These are phyloP conservation scores for Paramuricea clavata DNA, from an alignment of 92 coral and sea anemone genomes.

Conservation along the genomic window DNA sequence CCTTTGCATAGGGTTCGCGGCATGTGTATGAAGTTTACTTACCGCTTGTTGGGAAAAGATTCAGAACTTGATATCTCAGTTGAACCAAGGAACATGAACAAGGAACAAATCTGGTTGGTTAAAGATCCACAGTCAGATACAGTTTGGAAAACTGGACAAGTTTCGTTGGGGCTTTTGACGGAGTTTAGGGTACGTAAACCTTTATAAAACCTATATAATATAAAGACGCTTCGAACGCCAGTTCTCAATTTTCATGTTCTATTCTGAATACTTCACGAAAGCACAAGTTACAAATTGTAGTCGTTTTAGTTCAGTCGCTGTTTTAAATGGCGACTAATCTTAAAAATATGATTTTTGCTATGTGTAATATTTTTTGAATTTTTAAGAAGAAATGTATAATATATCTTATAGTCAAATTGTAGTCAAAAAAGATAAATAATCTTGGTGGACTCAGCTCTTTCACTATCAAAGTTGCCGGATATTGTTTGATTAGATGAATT, in stretches of 20 bases:
- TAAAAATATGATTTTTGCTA: too few relatives aligned
- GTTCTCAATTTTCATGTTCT: background rate
- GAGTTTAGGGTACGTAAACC: constrained; percentile 24
- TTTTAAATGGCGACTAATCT: too few relatives aligned
- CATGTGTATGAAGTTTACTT: constrained; percentile 7
- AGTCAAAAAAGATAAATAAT: too few relatives aligned
- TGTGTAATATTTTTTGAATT: too few relatives aligned
- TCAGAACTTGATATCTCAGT: background rate
- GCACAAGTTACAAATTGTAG: too few relatives aligned
- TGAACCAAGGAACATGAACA: constrained; percentile 5
- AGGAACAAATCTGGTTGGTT: constrained; percentile 2
- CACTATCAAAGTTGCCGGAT: too few relatives aligned
- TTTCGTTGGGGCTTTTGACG: constrained; percentile 9
- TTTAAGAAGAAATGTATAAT: too few relatives aligned
- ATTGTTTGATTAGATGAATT: too few relatives aligned
- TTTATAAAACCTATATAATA: background rate
- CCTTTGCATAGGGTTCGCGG: background rate
- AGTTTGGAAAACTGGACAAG: constrained; percentile 39
- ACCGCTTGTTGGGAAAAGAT: constrained; percentile 7
- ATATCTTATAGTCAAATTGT: too few relatives aligned
- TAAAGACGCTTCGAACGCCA: background rate
- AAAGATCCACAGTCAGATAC: background rate
- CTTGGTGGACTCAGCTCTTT: too few relatives aligned
- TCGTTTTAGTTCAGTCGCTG: too few relatives aligned
- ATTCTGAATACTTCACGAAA: too few relatives aligned